Conservation (phyloP, 2,888 invertebrate genomes). For the Melipona beecheii region DNA sequence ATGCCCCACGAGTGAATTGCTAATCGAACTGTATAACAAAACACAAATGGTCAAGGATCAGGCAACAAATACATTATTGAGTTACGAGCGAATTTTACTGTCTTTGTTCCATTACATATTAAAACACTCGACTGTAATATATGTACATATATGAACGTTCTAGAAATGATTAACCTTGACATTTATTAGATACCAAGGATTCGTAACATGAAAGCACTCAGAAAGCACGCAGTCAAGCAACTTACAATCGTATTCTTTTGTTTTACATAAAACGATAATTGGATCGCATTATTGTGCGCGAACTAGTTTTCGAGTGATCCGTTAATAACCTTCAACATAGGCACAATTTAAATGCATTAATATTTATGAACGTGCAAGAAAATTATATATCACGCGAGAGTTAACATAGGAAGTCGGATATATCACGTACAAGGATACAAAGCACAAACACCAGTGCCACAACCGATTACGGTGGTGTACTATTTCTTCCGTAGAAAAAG, state of each 20-base stretch:
- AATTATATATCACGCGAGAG: background rate
- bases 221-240: too few relatives aligned
- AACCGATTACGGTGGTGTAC: background rate
- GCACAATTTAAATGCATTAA: background rate
- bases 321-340: background rate
- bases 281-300: too few relatives aligned
- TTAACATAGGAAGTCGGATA: background rate
- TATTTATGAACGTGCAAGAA: background rate
- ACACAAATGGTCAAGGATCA: too few relatives aligned
- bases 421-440: background rate
- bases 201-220: too few relatives aligned
- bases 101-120: too few relatives aligned
- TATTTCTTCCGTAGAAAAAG: background rate
- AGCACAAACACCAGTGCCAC: background rate
- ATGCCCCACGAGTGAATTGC: too few relatives aligned
- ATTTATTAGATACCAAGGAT: background rate
- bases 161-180: constrained; percentile 40
- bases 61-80: too few relatives aligned
- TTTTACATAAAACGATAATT: too few relatives aligned
- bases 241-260: too few relatives aligned
- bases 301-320: background rate
- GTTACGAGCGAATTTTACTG: too few relatives aligned
- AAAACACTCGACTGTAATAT: background rate
- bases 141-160: background rate
- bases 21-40: too few relatives aligned